Evolutionary conservation across 1,140 invertebrate species (phyloP).

Genomic region (Macrotrachela quadricornifera): DNA sequence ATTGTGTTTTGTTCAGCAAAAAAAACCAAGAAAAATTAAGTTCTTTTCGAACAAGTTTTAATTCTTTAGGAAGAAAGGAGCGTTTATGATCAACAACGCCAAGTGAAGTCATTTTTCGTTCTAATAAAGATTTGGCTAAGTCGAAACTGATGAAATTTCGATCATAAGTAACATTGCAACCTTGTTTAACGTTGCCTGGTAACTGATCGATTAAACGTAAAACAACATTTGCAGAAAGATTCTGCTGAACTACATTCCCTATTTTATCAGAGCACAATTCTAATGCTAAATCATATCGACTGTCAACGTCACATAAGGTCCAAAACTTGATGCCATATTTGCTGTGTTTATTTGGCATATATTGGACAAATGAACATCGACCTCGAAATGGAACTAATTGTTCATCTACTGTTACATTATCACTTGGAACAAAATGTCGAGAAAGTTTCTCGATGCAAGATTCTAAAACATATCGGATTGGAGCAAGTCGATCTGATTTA

Average conservation of each 20-base stretch:
- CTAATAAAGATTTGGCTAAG: not conserved
- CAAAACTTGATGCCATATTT: not conserved
- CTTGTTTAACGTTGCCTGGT: too few relatives aligned
- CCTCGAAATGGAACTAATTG: slow-evolving; percentile 11
- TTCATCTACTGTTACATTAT: slow-evolving; percentile 10
- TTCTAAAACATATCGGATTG: not conserved
- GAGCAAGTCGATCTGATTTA: not conserved
- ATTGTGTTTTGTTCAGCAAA: slow-evolving; percentile 5
- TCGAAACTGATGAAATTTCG: not conserved
- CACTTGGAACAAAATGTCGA: not conserved
- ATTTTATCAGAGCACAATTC: not conserved
- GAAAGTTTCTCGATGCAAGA: not conserved
- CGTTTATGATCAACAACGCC: not conserved
- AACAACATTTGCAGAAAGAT: too few relatives aligned
- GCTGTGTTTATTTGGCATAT: slow-evolving; percentile 11
- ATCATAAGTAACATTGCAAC: not conserved
- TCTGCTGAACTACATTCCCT: not conserved
- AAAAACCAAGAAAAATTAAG: not conserved
- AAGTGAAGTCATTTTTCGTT: not conserved
- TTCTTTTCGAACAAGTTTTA: not conserved
- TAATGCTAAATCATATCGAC: not conserved
- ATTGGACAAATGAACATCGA: slow-evolving; percentile 9
- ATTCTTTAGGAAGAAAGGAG: not conserved
- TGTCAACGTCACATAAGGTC: not conserved
- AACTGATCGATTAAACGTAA: too few relatives aligned